Evolutionary conservation across 23 tunicate genomes (phyloP).

Genomic region (Clavelina lepadiformis): DNA sequence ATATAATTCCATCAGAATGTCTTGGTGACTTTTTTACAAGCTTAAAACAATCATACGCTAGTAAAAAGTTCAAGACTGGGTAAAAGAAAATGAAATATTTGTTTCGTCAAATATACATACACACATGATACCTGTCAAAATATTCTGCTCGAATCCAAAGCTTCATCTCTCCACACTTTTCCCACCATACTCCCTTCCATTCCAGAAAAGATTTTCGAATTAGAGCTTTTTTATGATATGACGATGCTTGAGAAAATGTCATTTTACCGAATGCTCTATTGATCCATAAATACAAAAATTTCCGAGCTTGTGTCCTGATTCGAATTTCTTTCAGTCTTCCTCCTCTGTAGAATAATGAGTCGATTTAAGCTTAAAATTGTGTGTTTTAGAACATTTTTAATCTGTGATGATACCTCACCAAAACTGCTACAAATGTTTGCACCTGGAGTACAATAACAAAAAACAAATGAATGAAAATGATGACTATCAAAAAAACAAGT

Average conservation of each 20-base stretch:
- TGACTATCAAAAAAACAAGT: too few species aligned
- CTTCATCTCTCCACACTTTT: constrained; percentile 76
- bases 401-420: too few species aligned
- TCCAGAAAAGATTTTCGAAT: constrained; percentile 11
- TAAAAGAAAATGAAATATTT: neutral
- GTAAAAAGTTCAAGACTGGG: too few species aligned
- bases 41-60: too few species aligned
- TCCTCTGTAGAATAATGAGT: constrained; percentile 45
- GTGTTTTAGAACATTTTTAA: too few species aligned
- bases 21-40: too few species aligned
- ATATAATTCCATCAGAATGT: too few species aligned
- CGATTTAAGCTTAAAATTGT: too few species aligned
- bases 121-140: constrained; percentile 37
- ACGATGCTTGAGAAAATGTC: constrained; percentile 31
- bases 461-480: too few species aligned
- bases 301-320: constrained; percentile 84
- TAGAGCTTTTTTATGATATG: constrained; percentile 15
- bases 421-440: too few species aligned
- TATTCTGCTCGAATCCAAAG: constrained; percentile 54
- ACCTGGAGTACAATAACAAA: too few species aligned
- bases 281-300: constrained; percentile 72
- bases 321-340: constrained; percentile 90
- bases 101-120: neutral
- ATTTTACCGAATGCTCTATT: constrained; percentile 65
- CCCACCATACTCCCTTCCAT: constrained; percentile 81